Percentiles rank a stretch among this genome's conserved stretches.
Conservation (phyloP, 2,888 invertebrate genomes). For the Argynnis bischoffii region DNA sequence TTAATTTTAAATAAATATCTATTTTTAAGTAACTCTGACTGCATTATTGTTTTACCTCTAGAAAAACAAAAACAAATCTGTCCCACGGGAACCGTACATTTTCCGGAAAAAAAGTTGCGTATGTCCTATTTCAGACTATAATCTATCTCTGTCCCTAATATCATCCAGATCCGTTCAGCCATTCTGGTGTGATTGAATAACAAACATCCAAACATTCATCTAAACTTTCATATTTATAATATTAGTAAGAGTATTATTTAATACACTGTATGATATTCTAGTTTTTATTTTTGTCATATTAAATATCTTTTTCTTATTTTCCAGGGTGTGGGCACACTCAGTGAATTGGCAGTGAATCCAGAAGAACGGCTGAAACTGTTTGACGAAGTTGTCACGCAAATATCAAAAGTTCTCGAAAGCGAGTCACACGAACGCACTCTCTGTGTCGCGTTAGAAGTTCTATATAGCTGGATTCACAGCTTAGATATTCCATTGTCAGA, state of each 20-base stretch:
- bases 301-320: not conserved
- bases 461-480: conserved; percentile 88
- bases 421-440: conserved; percentile 97
- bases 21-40: no score
- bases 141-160: no score
- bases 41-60: not conserved
- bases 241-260: no score
- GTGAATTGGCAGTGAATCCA: conserved; percentile 84
- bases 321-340: conserved; percentile 60
- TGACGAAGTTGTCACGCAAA: conserved; percentile 83
- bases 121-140: no score
- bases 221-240: no score
- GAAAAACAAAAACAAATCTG: no score
- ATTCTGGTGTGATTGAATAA: no score
- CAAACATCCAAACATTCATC: no score
- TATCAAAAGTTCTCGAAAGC: conserved; percentile 89
- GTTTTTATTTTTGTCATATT: not conserved
- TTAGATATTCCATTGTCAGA: conserved; percentile 78
- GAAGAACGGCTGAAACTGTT: conserved; percentile 83
- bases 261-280: not conserved
- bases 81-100: no score
- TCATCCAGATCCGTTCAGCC: no score
- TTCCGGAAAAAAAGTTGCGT: no score
- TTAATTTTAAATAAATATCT: no score
- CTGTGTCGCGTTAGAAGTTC: conserved; percentile 89